phyloP scores from a whole-genome alignment of 2,113 vertebrate species.

The Calypte anna region DNA sequence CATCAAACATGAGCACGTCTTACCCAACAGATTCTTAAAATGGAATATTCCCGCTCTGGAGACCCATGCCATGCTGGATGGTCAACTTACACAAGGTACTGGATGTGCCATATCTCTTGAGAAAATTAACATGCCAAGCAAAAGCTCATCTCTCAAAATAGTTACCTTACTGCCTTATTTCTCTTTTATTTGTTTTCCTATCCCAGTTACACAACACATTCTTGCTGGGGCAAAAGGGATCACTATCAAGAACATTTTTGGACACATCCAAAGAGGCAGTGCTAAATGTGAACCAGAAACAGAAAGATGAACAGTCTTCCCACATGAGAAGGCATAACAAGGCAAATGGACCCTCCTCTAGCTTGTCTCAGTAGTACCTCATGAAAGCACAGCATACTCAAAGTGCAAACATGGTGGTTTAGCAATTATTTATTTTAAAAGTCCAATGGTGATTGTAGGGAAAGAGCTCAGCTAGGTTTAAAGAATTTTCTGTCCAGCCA shows the following conservation, averaged over 20 bases:
- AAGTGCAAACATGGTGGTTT: neutral
- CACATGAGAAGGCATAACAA: neutral
- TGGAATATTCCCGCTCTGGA: neutral
- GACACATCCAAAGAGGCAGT: neutral
- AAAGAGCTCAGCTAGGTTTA: neutral
- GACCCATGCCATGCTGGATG: neutral
- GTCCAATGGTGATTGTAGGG: neutral
- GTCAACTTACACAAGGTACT: slow-evolving; percentile 7
- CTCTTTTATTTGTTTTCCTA: slow-evolving; percentile 42
- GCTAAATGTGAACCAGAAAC: neutral
- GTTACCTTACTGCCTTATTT: slow-evolving; percentile 10
- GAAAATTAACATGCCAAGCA: neutral
- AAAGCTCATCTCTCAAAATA: slow-evolving; percentile 56
- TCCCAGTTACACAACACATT: slow-evolving; percentile 28
- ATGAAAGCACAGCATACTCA: neutral
- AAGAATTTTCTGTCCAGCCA: neutral
- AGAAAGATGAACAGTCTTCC: neutral
- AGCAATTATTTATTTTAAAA: neutral
- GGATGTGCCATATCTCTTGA: neutral
- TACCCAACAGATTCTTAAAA: slow-evolving; percentile 32
- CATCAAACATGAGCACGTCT: neutral
- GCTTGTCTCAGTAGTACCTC: neutral
- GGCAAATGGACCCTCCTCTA: neutral
- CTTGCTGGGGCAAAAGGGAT: slow-evolving; percentile 12
- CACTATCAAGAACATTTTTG: neutral